phyloP scores from a whole-genome alignment of 2,113 vertebrate genomes.

The Lampris incognitus region DNA sequence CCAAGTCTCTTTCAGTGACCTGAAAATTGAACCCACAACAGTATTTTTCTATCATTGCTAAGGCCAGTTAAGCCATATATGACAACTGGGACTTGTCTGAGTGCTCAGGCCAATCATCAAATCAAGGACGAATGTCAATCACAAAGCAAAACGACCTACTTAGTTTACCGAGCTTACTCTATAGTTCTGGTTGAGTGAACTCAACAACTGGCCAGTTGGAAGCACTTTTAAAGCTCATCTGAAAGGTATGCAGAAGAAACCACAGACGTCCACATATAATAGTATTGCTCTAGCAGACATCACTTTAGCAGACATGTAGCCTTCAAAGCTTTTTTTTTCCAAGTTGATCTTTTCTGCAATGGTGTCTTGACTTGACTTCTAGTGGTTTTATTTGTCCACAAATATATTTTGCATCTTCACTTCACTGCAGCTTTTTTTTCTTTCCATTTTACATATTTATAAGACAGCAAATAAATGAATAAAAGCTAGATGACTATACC shows the following conservation, averaged over 20 bases:
- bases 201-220: conserved; percentile 47
- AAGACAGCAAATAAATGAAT: no score
- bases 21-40: conserved; percentile 48
- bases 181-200: conserved; percentile 53
- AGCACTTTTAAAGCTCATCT: conserved; percentile 56
- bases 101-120: conserved; percentile 61
- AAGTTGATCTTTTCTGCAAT: conserved; percentile 48
- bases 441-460: neutral
- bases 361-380: conserved; percentile 44
- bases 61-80: conserved; percentile 52
- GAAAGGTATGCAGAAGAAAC: conserved; percentile 39
- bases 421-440: conserved; percentile 9
- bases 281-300: conserved; percentile 54
- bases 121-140: conserved; percentile 58
- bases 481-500: no score
- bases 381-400: conserved; percentile 50
- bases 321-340: conserved; percentile 55
- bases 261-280: conserved; percentile 32
- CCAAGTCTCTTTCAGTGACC: conserved; percentile 32
- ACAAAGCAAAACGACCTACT: conserved; percentile 37
- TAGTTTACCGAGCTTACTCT: conserved; percentile 41
- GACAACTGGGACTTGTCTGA: conserved; percentile 60
- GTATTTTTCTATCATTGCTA: conserved; percentile 53
- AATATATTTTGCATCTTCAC: conserved; percentile 43
- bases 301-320: conserved; percentile 53